Percentiles rank a stretch among this genome's conserved stretches.
phyloP scores from a whole-genome alignment of 2,113 vertebrate genomes.

The Ahaetulla prasina region DNA sequence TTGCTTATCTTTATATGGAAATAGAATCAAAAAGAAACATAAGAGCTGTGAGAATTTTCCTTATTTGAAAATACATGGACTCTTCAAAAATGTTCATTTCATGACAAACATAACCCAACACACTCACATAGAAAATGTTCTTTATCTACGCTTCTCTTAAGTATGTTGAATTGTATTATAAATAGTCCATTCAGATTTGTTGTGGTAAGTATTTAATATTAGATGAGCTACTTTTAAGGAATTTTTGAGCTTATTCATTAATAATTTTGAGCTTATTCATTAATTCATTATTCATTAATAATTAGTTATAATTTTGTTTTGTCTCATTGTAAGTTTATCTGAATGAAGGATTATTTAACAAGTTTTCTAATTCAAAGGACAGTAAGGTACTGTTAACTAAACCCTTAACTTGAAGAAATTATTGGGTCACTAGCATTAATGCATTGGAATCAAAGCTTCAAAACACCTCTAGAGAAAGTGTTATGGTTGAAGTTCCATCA shows the following conservation, averaged over 20 bases:
- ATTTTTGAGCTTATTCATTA: neutral
- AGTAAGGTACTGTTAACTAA: neutral
- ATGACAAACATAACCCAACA: neutral
- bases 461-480: neutral
- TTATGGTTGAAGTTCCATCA: neutral
- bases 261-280: neutral
- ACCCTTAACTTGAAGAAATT: neutral
- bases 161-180: neutral
- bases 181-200: neutral
- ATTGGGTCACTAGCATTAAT: neutral
- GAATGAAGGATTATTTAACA: neutral
- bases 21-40: neutral
- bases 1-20: neutral
- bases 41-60: neutral
- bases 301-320: neutral
- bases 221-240: neutral
- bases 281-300: neutral
- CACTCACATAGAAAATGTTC: neutral
- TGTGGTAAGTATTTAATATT: neutral
- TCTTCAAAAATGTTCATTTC: neutral
- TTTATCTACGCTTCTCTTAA: neutral
- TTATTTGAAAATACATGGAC: neutral
- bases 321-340: neutral
- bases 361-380: neutral
- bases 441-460: neutral